A percentile compares a stretch with the other conserved stretches of the same genome.
phyloP scores from a whole-genome alignment of 2,888 invertebrate genomes.

The Leucoma salicis region DNA sequence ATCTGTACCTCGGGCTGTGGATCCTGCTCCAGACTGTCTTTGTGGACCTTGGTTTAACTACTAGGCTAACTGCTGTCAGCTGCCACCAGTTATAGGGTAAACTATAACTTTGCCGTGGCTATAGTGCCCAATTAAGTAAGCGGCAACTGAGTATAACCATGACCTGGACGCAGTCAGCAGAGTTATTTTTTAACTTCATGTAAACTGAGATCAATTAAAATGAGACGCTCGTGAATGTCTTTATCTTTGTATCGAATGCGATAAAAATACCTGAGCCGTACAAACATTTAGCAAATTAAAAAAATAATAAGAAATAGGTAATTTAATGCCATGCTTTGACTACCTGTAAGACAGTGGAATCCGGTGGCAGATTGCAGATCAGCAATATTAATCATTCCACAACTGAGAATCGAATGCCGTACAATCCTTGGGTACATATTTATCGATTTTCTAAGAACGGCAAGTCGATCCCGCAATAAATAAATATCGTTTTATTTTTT shows the following conservation, averaged over 20 bases:
- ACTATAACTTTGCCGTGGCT: no score
- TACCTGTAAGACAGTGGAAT: constrained; percentile 66
- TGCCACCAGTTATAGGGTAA: no score
- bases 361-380: constrained; percentile 78
- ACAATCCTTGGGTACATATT: constrained; percentile 42
- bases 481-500: constrained; percentile 34
- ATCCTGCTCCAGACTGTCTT: no score
- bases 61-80: no score
- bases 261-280: constrained; percentile 31
- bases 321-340: constrained; percentile 56
- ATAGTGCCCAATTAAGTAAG: no score
- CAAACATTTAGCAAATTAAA: constrained; percentile 31
- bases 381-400: constrained; percentile 63
- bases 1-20: no score
- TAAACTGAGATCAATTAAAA: constrained; percentile 13
- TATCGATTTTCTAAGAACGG: constrained; percentile 58
- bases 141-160: no score
- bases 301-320: constrained; percentile 39
- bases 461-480: constrained; percentile 35
- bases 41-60: no score
- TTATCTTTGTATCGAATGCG: constrained; percentile 25
- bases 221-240: constrained; percentile 21
- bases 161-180: no score
- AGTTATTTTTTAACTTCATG: no score
- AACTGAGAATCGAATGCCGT: constrained; percentile 60